A percentile compares a stretch with the other conserved stretches of the same genome.
Conservation (phyloP, 2,113 vertebrate species). For the Corythornis madagascariensis region DNA sequence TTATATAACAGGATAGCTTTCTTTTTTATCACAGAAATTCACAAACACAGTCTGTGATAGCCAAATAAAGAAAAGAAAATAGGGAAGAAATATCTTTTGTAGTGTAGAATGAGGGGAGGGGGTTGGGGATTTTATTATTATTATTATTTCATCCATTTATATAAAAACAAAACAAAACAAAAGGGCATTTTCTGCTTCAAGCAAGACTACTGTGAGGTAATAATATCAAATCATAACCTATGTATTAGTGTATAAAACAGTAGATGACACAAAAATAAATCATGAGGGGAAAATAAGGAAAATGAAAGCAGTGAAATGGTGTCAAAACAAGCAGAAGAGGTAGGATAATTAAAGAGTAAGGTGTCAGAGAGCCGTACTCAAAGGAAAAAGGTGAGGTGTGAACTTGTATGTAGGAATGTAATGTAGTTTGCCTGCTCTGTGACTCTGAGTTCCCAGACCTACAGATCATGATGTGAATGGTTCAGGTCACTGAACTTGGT, state of each 20-base stretch:
- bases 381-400: neutral
- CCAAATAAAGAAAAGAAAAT: neutral
- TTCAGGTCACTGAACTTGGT: neutral
- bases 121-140: neutral
- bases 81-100: neutral
- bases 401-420: neutral
- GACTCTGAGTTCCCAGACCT: neutral
- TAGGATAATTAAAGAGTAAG: neutral
- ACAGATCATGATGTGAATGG: neutral
- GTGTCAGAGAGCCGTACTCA: neutral
- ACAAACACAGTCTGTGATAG: neutral
- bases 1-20: neutral
- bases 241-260: neutral
- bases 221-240: neutral
- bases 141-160: neutral
- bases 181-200: neutral
- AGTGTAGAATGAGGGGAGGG: neutral
- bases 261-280: neutral
- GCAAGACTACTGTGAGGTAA: neutral
- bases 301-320: neutral
- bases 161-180: neutral
- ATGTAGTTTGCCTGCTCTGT: neutral
- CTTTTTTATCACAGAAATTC: neutral
- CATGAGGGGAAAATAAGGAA: neutral
- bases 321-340: neutral